These are phyloP conservation scores for human DNA, from an alignment of 2,113 vertebrate genomes.

Conservation along the genomic window GRCh38 chr20:64317001-64317500, in stretches of 20 bases:
- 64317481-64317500: background rate
- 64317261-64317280: background rate
- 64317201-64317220: background rate
- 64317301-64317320: background rate
- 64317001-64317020: rapidly evolving
- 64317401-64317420: background rate
- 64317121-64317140: background rate
- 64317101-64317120: background rate
- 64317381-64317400: background rate
- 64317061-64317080: background rate
- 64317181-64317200: background rate
- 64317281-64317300: background rate
- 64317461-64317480: background rate
- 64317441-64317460: background rate
- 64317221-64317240: background rate
- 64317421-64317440: background rate
- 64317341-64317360: background rate
- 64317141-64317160: background rate
- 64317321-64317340: background rate
- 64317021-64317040: too few relatives aligned
- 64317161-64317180: background rate
- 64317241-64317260: background rate
- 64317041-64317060: too few relatives aligned
- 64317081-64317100: background rate
- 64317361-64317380: background rate